Base-by-base conservation (phyloP, 2,888 invertebrate species). In the Netelia inedita region DNA sequence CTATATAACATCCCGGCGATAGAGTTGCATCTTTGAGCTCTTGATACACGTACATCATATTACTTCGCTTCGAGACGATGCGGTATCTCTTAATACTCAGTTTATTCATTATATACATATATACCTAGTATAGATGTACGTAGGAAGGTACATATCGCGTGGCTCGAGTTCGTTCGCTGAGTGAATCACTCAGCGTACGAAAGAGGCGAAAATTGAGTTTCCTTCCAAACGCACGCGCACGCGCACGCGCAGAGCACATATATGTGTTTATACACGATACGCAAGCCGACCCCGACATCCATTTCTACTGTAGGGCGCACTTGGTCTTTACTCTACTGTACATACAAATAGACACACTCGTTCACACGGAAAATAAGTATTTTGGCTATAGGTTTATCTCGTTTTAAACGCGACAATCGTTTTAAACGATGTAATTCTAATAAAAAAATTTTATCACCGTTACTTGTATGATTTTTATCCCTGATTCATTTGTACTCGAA, bases 311-410 rank as follows among this genome's bases (percentile, higher is more conserved):
- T 63, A 16, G 21, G 43, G 55, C 23, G 68, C 59, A 21, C 68
- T 23, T 19, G 73, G 8, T 16, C 8, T 53, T 75, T 71, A 43
- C 65, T 46, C 69, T 65, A 59, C 23, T 65, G 16, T 19, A 41
- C 71, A 21, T 72, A 50, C 53, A 61, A 41, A 43, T 76, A 71
- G 68, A 65, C 35, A 14, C 66, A 11, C 19, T 6, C 68, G 69
- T 5, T 55, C 41, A 65, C 59, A 73, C 68, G 21, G 68, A 65
- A 82, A 85, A 82, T 72, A 61, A 55, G 71, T 72, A 57, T 71
- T 59, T n/a, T n/a, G n/a, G n/a, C 41, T 66, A 43, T 53, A 53
- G 85, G 80, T 88, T 87, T 88, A 88, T 88, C 89, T 88, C 87
- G 86, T 88, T 88, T 35, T 8, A 35, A 35, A 35, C 35, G 6